Evolutionary conservation across 2,113 vertebrate genomes (phyloP).

Genomic region (Sitta europaea): DNA sequence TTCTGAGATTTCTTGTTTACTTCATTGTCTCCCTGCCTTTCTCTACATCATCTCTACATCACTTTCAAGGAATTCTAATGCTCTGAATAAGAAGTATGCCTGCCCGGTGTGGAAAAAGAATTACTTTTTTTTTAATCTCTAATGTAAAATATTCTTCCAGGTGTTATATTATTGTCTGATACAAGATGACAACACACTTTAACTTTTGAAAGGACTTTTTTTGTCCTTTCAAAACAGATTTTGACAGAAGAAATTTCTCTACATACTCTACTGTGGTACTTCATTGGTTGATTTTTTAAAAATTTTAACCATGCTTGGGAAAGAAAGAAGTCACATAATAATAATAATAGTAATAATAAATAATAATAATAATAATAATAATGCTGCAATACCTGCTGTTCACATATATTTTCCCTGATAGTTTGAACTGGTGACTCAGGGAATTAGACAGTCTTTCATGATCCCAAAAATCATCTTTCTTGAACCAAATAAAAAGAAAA

Average conservation of each 20-base stretch:
- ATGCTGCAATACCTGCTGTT: neutral
- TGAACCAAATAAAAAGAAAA: neutral
- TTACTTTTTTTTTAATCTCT: neutral
- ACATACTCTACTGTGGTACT: neutral
- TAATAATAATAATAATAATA: no score
- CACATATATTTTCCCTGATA: neutral
- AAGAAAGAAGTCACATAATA: neutral
- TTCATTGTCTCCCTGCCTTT: neutral
- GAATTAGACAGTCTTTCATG: neutral
- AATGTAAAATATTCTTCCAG: neutral
- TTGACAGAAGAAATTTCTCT: neutral
- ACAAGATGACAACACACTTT: neutral
- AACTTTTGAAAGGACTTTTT: no score
- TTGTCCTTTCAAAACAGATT: neutral
- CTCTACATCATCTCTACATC: neutral
- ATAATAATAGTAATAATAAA: no score
- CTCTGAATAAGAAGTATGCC: neutral
- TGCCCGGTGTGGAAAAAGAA: neutral
- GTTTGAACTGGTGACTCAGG: neutral
- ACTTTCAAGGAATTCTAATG: neutral
- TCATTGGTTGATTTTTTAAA: neutral
- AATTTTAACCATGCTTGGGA: neutral
- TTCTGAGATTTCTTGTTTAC: neutral
- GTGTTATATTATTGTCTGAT: neutral
- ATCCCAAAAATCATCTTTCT: neutral